Conservation (phyloP, 2,113 vertebrate species). For the Chamaetylas fuelleborni region DNA sequence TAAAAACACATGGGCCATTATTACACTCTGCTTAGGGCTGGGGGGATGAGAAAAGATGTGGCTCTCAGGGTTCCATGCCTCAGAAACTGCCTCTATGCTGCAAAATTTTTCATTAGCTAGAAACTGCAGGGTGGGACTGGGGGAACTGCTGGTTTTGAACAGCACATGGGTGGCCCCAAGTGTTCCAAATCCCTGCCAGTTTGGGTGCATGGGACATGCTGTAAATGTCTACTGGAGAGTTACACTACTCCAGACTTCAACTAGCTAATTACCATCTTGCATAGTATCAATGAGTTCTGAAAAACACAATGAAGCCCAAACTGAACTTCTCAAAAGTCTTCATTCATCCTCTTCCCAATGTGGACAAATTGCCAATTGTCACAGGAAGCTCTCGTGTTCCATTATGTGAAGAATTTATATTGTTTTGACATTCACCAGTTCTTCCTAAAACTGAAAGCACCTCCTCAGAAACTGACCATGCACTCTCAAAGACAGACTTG, state of each 20-base stretch:
- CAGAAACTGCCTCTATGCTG: background rate
- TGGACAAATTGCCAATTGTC: background rate
- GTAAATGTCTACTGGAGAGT: background rate
- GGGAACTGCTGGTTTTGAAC: background rate
- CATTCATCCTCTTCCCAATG: background rate
- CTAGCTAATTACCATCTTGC: background rate
- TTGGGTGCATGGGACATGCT: background rate
- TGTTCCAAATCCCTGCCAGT: background rate
- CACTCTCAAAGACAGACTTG: background rate
- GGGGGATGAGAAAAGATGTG: background rate
- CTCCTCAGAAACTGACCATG: background rate
- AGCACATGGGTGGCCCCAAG: fast-evolving
- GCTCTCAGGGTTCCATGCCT: background rate
- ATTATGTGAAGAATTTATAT: background rate
- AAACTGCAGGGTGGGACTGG: background rate
- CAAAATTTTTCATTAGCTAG: background rate
- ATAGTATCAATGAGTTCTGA: background rate
- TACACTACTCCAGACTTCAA: background rate
- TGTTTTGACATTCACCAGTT: background rate
- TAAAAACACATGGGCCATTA: background rate
- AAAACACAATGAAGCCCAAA: background rate
- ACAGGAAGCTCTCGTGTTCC: background rate
- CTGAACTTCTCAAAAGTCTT: background rate
- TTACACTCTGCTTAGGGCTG: background rate
- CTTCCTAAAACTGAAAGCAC: background rate